Evolutionary conservation across 2,888 invertebrate species (phyloP), one percentile per base, ranked within the genome.

Genomic region (Hirtodrosophila duncani): DNA sequence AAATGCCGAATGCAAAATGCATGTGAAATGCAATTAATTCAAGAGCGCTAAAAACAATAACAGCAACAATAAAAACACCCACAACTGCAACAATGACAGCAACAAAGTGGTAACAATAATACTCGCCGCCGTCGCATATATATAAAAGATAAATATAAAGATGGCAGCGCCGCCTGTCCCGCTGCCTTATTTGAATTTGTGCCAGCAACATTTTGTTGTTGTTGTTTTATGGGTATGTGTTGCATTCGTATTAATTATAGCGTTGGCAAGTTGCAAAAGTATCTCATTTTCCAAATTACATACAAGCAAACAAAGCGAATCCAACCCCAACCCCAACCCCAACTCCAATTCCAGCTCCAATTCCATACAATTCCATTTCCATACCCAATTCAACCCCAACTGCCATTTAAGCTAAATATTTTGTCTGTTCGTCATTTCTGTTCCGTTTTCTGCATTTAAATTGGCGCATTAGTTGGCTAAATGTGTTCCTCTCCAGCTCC

Each of bases 11-110:
- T 64, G 61, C 64, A 71, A 67, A 64, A 49, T 70, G 51, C 56
- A 75, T 71, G 79, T 42, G 77, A 77, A 79, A 64, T 71, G 77
- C 72, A 72, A 79, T 72, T 77, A 72, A 72, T 79, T 77, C 62
- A 57, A 71, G 56, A 71, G 71, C 53, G 33, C 34, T 39, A 57
- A 41, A 36, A 57, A 41, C 59, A 31, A 59, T 21, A 38, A 38
- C 17, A 21, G 4, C 14, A 13, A 7, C 27, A 29, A 7, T 21
- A 30, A 21, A 16, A 31, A 41, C 24, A 23, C 16, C 45, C n/a
- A 11, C 44, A 45, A 18, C 16, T 8, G 9, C 27, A 48, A n/a
- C 49, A 34, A 33, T 33, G 37, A 10, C 26, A 21, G 31, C 31
- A 45, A 46, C 49, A 44, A 42, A 65, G 51, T 55, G 66, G 63